phyloP scores from a whole-genome alignment of 2,797 vertebrate genomes.

The Paramormyrops hopkinsi region DNA sequence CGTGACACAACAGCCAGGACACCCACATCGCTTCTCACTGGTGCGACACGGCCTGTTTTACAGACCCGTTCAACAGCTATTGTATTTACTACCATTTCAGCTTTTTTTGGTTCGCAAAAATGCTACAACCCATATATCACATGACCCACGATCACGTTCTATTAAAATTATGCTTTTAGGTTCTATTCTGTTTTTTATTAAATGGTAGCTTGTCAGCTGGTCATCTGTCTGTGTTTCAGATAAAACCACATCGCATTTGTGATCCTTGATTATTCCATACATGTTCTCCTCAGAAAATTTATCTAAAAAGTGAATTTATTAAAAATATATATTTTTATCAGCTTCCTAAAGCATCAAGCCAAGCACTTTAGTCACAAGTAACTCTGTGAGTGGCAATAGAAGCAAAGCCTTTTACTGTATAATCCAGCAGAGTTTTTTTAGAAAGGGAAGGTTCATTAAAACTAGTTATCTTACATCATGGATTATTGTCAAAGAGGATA shows the following conservation, averaged over 20 bases:
- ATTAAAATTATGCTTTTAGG: not conserved
- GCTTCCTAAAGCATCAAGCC: not conserved
- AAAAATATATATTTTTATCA: not conserved
- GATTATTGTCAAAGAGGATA: conserved; percentile 24
- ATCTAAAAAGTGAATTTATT: not conserved
- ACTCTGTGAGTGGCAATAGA: not conserved
- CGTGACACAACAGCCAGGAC: not conserved
- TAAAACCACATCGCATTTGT: not conserved
- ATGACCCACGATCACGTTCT: not conserved
- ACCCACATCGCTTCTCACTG: not conserved
- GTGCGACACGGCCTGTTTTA: not conserved
- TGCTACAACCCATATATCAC: not conserved
- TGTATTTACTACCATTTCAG: not conserved
- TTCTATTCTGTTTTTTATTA: not conserved
- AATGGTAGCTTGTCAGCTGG: not conserved
- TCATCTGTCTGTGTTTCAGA: not conserved
- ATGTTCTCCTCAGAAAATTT: not conserved
- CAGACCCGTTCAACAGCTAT: not conserved
- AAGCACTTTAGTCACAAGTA: not conserved
- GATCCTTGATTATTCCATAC: not conserved
- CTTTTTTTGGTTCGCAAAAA: not conserved
- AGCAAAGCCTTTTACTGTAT: not conserved
- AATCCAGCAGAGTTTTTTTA: not conserved
- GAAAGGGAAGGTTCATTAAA: conserved; percentile 11
- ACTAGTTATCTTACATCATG: conserved; percentile 15